Evolutionary conservation across 2,888 invertebrate genomes (phyloP), one percentile per base, ranked within the genome.

Genomic region (Cecidostiba fungosa): DNA sequence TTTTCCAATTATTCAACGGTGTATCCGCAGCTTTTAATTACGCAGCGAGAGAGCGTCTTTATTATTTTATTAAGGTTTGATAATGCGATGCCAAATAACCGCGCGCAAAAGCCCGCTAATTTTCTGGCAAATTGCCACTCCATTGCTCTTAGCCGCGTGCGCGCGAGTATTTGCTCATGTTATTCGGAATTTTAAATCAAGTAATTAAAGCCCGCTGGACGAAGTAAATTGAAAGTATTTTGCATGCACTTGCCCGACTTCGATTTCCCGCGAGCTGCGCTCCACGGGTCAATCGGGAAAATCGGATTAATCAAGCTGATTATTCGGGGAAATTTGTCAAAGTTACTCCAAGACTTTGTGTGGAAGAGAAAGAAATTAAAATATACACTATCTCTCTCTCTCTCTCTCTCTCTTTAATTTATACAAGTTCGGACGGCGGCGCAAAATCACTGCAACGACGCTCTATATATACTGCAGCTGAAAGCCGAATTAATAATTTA

Each of bases 401-500:
- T 16, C n/a, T 19, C 3, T 19, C 23, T 23, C 23, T 1, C 23
- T 4, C 0, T 6, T 0, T 23, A 23, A 23, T 59, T 59, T 59
- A 59, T 59, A 36, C 32, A 62, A 26, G 14, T 12, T 16, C 16
- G 36, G n/a, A n/a, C n/a, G n/a, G n/a, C n/a, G n/a, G 70, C 6
- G 4, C 69, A 69, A n/a, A 72, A 3, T 10, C 19, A 12, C n/a
- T 72, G 12, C 19, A 39, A n/a, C 23, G 10, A n/a, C 23, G 10
- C 32, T 36, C 3, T 16, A 16, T 47, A 4, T 16, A 16, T 19
- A 0, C 32, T 19, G 36, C 12, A 12, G 1, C n/a, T 36, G 32
- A n/a, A 32, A 69, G n/a, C 69, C 47, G n/a, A n/a, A 32, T 69
- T 43, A 50, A 50, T 69, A 69, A 78, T n/a, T 78, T 29, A 78